phyloP scores from a whole-genome alignment of 2,113 vertebrate species.

The Nannobrachium achirus region DNA sequence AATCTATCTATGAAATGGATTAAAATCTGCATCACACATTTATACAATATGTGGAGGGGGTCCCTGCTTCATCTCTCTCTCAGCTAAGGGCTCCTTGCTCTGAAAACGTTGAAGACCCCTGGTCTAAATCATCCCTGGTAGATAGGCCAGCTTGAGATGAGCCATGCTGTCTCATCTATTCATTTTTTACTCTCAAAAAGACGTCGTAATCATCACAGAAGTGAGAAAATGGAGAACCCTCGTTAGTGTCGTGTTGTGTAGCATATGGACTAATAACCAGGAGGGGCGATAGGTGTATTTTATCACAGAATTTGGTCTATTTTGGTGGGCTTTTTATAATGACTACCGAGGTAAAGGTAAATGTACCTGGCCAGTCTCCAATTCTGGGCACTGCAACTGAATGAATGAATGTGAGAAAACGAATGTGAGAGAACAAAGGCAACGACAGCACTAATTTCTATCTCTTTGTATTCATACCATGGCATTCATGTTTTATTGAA shows the following conservation, averaged over 20 bases:
- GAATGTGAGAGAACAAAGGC: slow-evolving; percentile 24
- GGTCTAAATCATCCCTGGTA: not conserved
- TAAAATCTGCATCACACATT: no score
- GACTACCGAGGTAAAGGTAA: slow-evolving; percentile 23
- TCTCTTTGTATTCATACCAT: slow-evolving; percentile 34
- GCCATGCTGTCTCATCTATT: no score
- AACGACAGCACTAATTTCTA: not conserved
- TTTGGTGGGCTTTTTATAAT: slow-evolving; percentile 2
- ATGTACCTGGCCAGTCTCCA: not conserved
- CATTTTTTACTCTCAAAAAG: slow-evolving; percentile 21
- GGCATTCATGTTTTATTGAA: slow-evolving; percentile 18
- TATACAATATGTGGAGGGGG: no score
- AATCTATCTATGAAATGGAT: no score
- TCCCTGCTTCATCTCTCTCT: no score
- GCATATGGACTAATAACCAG: no score
- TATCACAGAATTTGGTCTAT: slow-evolving; percentile 5
- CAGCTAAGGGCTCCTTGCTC: no score
- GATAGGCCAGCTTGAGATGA: slow-evolving; percentile 30
- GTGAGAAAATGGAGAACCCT: no score
- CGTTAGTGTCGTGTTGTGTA: no score
- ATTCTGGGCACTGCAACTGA: slow-evolving; percentile 7
- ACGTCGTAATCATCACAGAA: slow-evolving; percentile 29
- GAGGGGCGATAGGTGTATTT: no score
- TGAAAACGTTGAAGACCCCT: no score
- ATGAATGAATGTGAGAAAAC: slow-evolving; percentile 9